Percentiles rank a stretch among this genome's conserved stretches.
These are phyloP conservation scores for Notocelia uddmanniana DNA, from an alignment of 2,888 invertebrate species.

Conservation along the genomic window DNA sequence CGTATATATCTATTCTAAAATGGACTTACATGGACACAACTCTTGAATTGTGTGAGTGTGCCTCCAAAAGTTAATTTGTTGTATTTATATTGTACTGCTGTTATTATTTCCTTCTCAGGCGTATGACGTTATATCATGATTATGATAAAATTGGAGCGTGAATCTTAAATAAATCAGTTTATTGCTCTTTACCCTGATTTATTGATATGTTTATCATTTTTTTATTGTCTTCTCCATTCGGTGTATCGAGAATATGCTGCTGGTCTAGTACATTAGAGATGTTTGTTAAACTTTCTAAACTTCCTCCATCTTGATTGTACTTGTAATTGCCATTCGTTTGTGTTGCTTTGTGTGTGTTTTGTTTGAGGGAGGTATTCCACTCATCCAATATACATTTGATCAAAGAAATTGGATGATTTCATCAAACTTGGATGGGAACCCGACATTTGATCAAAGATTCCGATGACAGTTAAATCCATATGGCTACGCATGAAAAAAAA, in stretches of 20 bases:
- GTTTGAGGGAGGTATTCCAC: too few species aligned
- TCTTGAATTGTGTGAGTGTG: too few species aligned
- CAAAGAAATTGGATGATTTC: too few species aligned
- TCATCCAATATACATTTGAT: too few species aligned
- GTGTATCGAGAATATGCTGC: not conserved
- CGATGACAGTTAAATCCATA: too few species aligned
- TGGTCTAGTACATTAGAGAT: not conserved
- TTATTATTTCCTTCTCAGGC: not conserved
- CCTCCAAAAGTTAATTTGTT: too few species aligned
- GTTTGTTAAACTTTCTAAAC: not conserved
- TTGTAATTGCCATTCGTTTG: not conserved
- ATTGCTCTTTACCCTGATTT: conserved; percentile 9
- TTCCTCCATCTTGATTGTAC: not conserved
- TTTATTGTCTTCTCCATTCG: not conserved
- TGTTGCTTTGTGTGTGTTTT: conserved; percentile 12
- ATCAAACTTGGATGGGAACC: too few species aligned
- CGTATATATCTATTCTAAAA: too few species aligned
- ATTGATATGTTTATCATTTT: not conserved
- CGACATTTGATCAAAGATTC: too few species aligned
- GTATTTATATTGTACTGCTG: too few species aligned
- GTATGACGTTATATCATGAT: not conserved
- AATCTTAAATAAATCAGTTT: conserved; percentile 16
- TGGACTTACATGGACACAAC: too few species aligned
- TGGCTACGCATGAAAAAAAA: too few species aligned
- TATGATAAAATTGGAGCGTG: conserved; percentile 10